Conservation (phyloP, 2,888 invertebrate species). For the Scaptomyza polygonia region DNA sequence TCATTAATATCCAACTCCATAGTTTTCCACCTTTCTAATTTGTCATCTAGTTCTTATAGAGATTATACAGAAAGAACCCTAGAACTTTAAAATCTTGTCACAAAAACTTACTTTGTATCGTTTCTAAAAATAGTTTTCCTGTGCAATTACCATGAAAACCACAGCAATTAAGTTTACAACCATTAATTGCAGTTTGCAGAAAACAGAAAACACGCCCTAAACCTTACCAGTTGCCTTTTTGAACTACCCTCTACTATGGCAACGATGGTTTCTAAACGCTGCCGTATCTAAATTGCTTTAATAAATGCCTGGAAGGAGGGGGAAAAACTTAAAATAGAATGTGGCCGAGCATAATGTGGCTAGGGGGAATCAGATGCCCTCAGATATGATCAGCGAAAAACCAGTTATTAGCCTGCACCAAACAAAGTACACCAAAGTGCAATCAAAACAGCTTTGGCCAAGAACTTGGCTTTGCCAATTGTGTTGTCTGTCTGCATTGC, state of each 20-base stretch:
- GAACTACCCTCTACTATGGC: constrained; percentile 8
- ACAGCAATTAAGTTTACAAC: constrained; percentile 7
- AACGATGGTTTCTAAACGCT: constrained; percentile 14
- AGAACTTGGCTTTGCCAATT: constrained; percentile 47
- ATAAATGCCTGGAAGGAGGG: constrained; percentile 6
- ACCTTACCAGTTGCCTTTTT: constrained; percentile 4
- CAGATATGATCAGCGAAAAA: constrained; percentile 44
- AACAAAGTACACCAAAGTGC: constrained; percentile 20
- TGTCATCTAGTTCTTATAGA: too few relatives aligned
- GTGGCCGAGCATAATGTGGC: constrained; percentile 9
- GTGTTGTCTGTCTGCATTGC: constrained; percentile 32
- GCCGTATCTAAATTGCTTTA: constrained; percentile 18
- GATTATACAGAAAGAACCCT: too few relatives aligned
- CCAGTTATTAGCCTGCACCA: constrained; percentile 55
- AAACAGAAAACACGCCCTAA: constrained; percentile 11
- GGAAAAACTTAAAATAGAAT: constrained; percentile 32
- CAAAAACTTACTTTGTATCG: not conserved
- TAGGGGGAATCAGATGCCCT: constrained; percentile 28
- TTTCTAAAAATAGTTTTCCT: not conserved
- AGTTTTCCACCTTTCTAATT: too few relatives aligned
- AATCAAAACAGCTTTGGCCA: constrained; percentile 53
- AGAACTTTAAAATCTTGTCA: not conserved
- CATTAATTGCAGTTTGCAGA: constrained; percentile 1
- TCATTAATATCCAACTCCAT: too few relatives aligned
- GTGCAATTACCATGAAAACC: not conserved